These are phyloP conservation scores for Polypedilum vanderplanki DNA, from an alignment of 1,140 invertebrate genomes.

Conservation along the genomic window DNA sequence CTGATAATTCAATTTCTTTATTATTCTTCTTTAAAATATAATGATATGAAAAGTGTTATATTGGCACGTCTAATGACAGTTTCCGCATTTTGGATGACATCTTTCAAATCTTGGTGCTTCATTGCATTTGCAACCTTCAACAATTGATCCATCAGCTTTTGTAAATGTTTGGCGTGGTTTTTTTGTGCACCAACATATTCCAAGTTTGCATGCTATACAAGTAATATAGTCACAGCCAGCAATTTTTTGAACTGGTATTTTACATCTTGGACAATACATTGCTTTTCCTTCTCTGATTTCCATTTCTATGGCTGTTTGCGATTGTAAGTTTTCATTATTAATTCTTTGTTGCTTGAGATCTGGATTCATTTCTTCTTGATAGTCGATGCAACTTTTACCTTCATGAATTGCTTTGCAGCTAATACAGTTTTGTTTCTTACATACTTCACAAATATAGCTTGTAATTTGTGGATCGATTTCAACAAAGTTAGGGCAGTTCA, in stretches of 20 bases:
- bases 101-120: slow-evolving; percentile 60
- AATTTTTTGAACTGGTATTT: slow-evolving; percentile 52
- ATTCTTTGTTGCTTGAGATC: slow-evolving; percentile 45
- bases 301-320: slow-evolving; percentile 68
- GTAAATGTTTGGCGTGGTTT: neutral
- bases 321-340: slow-evolving; percentile 53
- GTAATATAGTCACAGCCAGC: slow-evolving; percentile 54
- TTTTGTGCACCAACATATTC: slow-evolving; percentile 53
- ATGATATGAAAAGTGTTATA: neutral
- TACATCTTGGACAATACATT: slow-evolving; percentile 77
- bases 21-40: slow-evolving; percentile 25
- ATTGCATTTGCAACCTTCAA: slow-evolving; percentile 75
- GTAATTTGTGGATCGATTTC: slow-evolving; percentile 84
- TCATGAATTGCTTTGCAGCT: slow-evolving; percentile 82
- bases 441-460: slow-evolving; percentile 79
- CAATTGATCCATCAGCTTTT: neutral
- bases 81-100: slow-evolving; percentile 82
- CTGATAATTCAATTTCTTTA: slow-evolving; percentile 29
- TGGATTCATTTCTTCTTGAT: slow-evolving; percentile 60
- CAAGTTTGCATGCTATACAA: slow-evolving; percentile 51
- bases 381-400: slow-evolving; percentile 75
- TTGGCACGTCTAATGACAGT: slow-evolving; percentile 63
- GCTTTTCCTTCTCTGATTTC: slow-evolving; percentile 79
- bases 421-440: slow-evolving; percentile 73
- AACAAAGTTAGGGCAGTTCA: slow-evolving; percentile 84